These are phyloP conservation scores for Dioctria rufipes DNA, from an alignment of 2,888 invertebrate genomes.

Conservation along the genomic window DNA sequence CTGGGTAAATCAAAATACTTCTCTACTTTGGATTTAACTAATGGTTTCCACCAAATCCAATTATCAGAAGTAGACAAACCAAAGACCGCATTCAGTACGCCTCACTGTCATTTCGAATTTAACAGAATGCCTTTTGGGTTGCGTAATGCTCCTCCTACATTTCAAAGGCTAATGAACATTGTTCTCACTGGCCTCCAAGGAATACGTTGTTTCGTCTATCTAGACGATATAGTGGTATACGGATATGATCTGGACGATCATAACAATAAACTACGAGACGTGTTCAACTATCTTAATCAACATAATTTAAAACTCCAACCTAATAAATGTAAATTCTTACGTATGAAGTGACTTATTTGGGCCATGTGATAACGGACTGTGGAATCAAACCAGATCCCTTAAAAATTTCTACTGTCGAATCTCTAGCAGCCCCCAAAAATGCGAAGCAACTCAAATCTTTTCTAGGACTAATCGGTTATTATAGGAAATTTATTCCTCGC, in stretches of 20 bases:
- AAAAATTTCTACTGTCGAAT: too few species aligned
- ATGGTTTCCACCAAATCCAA: not conserved
- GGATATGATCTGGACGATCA: too few species aligned
- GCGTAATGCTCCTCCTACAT: not conserved
- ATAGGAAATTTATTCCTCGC: too few species aligned
- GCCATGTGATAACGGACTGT: too few species aligned
- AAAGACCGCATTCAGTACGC: not conserved
- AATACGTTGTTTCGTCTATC: not conserved
- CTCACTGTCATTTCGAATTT: not conserved
- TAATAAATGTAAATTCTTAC: too few species aligned
- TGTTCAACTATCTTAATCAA: not conserved
- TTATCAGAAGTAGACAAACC: not conserved
- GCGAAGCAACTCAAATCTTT: too few species aligned
- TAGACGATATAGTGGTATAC: not conserved
- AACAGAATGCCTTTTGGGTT: not conserved
- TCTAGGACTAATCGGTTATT: too few species aligned
- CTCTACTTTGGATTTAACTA: not conserved
- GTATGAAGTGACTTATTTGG: too few species aligned
- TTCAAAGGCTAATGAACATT: too few species aligned
- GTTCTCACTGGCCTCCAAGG: constrained; percentile 8
- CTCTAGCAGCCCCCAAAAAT: too few species aligned
- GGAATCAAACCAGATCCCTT: too few species aligned
- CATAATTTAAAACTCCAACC: constrained; percentile 6
- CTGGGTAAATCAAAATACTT: not conserved
- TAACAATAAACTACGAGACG: not conserved